phyloP scores from a whole-genome alignment of 2,888 invertebrate species.

The Latrodectus elegans region DNA sequence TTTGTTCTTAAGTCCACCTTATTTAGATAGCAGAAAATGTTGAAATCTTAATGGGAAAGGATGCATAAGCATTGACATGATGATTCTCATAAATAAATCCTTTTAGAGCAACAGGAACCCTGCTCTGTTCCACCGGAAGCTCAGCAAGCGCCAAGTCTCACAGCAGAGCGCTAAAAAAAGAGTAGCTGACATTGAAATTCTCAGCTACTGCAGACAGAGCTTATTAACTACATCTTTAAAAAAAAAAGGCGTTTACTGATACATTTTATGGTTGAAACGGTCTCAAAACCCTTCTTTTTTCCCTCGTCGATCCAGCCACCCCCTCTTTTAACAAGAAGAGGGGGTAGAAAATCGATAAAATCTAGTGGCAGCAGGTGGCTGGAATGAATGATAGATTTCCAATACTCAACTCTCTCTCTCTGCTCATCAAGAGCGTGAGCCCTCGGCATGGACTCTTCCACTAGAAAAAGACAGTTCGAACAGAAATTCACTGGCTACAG shows the following conservation, averaged over 20 bases:
- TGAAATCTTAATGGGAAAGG: too few relatives aligned
- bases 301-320: not conserved
- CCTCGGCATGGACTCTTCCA: slow-evolving; percentile 16
- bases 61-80: too few relatives aligned
- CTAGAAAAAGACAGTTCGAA: too few relatives aligned
- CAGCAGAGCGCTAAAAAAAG: not conserved
- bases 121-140: too few relatives aligned
- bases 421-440: slow-evolving; percentile 21
- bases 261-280: slow-evolving; percentile 26
- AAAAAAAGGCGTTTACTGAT: slow-evolving; percentile 1
- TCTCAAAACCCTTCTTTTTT: slow-evolving; percentile 18
- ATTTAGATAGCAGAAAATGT: too few relatives aligned
- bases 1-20: too few relatives aligned
- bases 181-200: not conserved
- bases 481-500: too few relatives aligned
- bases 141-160: too few relatives aligned
- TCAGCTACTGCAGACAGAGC: not conserved
- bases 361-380: slow-evolving; percentile 58
- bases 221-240: slow-evolving; percentile 28
- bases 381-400: slow-evolving; percentile 66
- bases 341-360: slow-evolving; percentile 4
- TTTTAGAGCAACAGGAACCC: too few relatives aligned
- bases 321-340: not conserved
- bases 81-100: too few relatives aligned
- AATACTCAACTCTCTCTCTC: slow-evolving; percentile 34